Evolutionary conservation across 2,797 vertebrate species (phyloP), one percentile per base, ranked within the genome.

Genomic region (Pygocentrus nattereri): DNA sequence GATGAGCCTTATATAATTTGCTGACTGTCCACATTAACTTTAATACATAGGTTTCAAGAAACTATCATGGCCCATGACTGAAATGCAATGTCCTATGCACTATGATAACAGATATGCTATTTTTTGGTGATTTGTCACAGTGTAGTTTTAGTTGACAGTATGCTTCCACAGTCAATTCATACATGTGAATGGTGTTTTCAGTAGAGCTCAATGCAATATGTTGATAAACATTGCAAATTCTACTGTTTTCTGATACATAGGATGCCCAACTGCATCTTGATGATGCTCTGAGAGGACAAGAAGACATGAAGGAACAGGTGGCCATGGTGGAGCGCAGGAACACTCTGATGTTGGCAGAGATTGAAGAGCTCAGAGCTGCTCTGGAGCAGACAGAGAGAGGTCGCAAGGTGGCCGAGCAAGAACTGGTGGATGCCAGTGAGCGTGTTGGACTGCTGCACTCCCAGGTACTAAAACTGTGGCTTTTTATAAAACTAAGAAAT

Each of bases 281-380:
- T 0, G 95, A 97, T 19, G 94, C 95, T 21, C 0, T 95, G 0
- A 94, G 96, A 27, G 80, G 93, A 23, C 94, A 96, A 76, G 95
- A 97, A 0, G 96, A 96, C 86, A 86, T 97, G 78, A 97, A 97
- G 88, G 96, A 97, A 88, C 96, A 97, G 85, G 91, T 95, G 90
- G 95, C 95, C 11, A 94, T 97, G 1, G 90, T 96, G 85, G 96
- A 97, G 38, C 94, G 93, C 87, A 95, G 96, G 74, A 96, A 94
- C 74, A 92, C 89, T 88, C 92, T 98, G 84, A 91, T 97, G 92
- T 86, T 95, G 86, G 93, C 96, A 54, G 97, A 97, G 88, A 47
- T 95, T 73, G 96, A 97, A 82, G 96, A 98, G 88, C 93, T 96
- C 0, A 93, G 56, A 59, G 56, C 23, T 59, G 23, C n/a, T 23